phyloP scores from a whole-genome alignment of 2,888 invertebrate genomes.

The Steinernema carpocapsae region DNA sequence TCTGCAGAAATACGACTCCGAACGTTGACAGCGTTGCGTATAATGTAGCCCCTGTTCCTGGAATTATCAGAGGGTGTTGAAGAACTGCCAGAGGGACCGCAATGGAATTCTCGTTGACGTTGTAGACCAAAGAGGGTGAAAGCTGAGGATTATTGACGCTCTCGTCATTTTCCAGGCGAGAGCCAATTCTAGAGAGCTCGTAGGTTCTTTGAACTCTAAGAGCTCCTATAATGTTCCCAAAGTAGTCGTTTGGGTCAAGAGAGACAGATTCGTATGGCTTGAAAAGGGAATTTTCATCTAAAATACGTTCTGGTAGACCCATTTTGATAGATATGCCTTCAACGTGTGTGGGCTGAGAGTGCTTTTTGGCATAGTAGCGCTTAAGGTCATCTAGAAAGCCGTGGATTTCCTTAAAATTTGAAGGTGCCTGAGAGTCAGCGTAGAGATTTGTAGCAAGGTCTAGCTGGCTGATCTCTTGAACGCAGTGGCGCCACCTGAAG shows the following conservation, averaged over 20 bases:
- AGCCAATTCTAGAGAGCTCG: slow-evolving; percentile 26
- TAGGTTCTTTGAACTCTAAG: slow-evolving; percentile 14
- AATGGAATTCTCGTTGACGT: slow-evolving; percentile 15
- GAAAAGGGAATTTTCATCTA: background rate
- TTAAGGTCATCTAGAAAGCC: background rate
- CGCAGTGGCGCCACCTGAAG: slow-evolving; percentile 18
- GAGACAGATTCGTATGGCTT: background rate
- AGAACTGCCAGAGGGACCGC: slow-evolving; percentile 19
- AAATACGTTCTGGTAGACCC: slow-evolving; percentile 10
- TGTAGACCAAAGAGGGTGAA: slow-evolving; percentile 11
- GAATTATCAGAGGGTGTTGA: slow-evolving; percentile 5
- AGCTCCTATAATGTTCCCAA: slow-evolving; percentile 26
- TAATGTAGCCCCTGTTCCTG: slow-evolving; percentile 15
- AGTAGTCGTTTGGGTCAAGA: slow-evolving; percentile 19
- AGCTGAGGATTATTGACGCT: slow-evolving; percentile 19
- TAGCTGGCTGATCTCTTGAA: slow-evolving; percentile 12
- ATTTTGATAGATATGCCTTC: background rate
- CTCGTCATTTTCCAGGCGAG: background rate
- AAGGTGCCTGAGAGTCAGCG: background rate
- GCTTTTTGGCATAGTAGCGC: background rate
- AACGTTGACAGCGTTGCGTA: slow-evolving; percentile 1
- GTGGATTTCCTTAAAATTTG: background rate
- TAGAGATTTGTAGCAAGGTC: slow-evolving; percentile 6
- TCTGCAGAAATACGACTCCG: slow-evolving; percentile 21
- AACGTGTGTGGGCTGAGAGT: background rate